Conservation (phyloP, 2,797 vertebrate species). For the Chrosomus eos region DNA sequence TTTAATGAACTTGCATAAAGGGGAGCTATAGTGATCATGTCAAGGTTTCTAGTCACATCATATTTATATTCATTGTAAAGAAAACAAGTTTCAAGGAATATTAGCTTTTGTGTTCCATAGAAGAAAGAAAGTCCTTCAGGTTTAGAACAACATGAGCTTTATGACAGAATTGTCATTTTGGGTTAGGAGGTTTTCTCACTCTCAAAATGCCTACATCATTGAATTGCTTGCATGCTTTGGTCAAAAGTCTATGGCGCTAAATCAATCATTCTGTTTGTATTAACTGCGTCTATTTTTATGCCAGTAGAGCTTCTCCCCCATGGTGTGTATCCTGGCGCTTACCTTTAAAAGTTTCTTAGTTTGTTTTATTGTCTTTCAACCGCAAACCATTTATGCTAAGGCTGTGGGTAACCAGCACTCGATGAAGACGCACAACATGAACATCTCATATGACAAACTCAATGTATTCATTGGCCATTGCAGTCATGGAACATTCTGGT, state of each 20-base stretch:
- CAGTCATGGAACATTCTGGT: background rate
- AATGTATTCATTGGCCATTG: conserved; percentile 36
- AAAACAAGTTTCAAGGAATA: background rate
- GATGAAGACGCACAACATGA: conserved; percentile 30
- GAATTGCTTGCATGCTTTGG: conserved; percentile 13
- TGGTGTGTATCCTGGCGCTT: conserved; percentile 43
- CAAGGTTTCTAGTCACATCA: background rate
- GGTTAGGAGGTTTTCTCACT: background rate
- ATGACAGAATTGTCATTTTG: background rate
- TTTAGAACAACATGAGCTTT: background rate
- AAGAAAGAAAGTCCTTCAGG: background rate
- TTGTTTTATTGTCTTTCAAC: conserved; percentile 42
- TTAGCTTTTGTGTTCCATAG: background rate
- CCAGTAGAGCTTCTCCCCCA: background rate
- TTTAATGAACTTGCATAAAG: background rate
- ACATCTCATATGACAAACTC: conserved; percentile 49
- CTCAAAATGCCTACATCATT: conserved; percentile 4
- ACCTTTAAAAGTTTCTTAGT: conserved; percentile 43
- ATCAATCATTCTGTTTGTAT: conserved; percentile 21
- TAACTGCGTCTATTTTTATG: conserved; percentile 14
- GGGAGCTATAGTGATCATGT: background rate
- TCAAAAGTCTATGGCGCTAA: background rate
- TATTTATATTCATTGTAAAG: background rate
- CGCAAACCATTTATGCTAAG: conserved; percentile 55
- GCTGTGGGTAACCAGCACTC: conserved; percentile 53